A percentile compares a stretch with the other conserved stretches of the same genome.
Conservation (phyloP, 2,113 vertebrate species). For the Shinisaurus crocodilurus region DNA sequence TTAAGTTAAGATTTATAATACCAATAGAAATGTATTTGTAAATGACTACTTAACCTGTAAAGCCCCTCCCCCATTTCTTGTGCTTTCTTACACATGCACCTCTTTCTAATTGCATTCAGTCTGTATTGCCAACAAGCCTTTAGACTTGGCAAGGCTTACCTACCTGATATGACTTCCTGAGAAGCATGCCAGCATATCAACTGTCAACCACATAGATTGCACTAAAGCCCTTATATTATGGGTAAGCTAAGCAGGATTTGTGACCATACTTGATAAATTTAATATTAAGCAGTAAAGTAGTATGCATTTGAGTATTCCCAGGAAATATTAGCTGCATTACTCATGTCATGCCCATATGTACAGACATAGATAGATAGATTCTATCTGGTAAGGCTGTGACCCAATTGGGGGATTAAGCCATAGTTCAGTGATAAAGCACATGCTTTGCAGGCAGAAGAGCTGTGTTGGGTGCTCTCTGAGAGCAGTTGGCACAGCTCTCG, state of each 20-base stretch:
- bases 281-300: background rate
- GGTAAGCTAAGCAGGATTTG: slow-evolving; percentile 7
- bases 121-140: background rate
- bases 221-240: background rate
- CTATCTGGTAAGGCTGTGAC: background rate
- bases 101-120: background rate
- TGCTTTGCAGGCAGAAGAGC: background rate
- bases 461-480: no score
- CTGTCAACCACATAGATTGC: background rate
- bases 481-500: no score
- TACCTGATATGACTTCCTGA: background rate
- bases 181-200: background rate
- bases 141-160: background rate
- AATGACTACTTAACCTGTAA: background rate
- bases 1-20: background rate
- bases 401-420: background rate
- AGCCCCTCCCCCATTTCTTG: background rate
- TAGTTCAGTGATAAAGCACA: background rate
- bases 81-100: background rate
- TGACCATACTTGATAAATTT: background rate
- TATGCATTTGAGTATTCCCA: background rate
- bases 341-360: background rate
- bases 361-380: background rate
- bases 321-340: slow-evolving; percentile 1
- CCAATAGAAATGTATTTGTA: background rate